Conservation (phyloP, 2,797 vertebrate genomes). For the Enteromius argenteus region DNA sequence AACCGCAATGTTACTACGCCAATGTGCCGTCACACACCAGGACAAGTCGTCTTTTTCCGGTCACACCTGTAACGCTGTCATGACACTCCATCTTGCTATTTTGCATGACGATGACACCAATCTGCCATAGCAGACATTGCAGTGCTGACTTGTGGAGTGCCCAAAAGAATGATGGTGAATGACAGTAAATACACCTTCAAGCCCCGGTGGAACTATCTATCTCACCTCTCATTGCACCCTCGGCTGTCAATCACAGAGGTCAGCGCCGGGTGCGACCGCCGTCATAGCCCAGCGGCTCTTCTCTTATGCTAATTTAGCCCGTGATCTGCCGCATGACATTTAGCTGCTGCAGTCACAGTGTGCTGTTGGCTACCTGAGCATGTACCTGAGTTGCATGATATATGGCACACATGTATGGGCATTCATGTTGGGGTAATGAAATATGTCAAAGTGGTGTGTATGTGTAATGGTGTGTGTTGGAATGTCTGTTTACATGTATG, state of each 20-base stretch:
- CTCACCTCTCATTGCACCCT: slow-evolving; percentile 58
- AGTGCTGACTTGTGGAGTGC: slow-evolving; percentile 36
- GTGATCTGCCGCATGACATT: slow-evolving; percentile 60
- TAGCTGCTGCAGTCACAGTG: slow-evolving; percentile 50
- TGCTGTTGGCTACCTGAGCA: slow-evolving; percentile 39
- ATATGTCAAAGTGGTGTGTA: slow-evolving; percentile 40
- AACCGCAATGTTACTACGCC: slow-evolving; percentile 40
- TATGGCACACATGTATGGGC: slow-evolving; percentile 11
- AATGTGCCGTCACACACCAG: not conserved
- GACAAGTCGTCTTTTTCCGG: slow-evolving; percentile 1
- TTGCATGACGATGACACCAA: slow-evolving; percentile 31
- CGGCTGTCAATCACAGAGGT: slow-evolving; percentile 63
- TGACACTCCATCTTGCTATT: slow-evolving; percentile 37
- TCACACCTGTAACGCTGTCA: slow-evolving; percentile 29
- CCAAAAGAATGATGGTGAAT: slow-evolving; percentile 56
- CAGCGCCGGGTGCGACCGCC: slow-evolving; percentile 37
- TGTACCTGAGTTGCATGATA: slow-evolving; percentile 28
- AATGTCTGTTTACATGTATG: slow-evolving; percentile 36
- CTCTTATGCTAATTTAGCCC: slow-evolving; percentile 60
- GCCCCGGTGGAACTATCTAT: slow-evolving; percentile 36
- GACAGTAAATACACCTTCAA: slow-evolving; percentile 59
- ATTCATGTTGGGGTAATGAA: slow-evolving; percentile 56
- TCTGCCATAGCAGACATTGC: slow-evolving; percentile 41
- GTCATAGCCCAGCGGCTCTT: slow-evolving; percentile 47
- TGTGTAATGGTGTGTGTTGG: slow-evolving; percentile 55